Evolutionary conservation across 30 jellyfish, hydroid and myxozoan genomes (phyloP).

Genomic region (Morbakka virulenta): DNA sequence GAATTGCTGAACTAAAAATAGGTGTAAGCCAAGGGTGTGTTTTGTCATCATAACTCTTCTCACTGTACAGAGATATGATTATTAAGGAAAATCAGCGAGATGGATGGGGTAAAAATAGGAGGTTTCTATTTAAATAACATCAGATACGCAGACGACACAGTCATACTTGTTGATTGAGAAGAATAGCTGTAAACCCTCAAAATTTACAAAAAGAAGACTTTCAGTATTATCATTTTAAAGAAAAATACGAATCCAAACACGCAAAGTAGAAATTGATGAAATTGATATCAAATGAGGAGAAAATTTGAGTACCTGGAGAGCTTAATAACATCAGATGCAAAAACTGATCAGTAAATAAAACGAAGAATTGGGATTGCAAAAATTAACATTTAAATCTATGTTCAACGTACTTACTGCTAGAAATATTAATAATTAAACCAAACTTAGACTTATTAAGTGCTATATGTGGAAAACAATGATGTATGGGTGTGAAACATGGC

Average conservation of each 20-base stretch:
- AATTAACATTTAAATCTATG: slow-evolving; percentile 3
- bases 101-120: slow-evolving; percentile 20
- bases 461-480: slow-evolving; percentile 13
- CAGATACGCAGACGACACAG: slow-evolving; percentile 48
- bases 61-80: not conserved
- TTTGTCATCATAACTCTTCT: not conserved
- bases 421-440: slow-evolving; percentile 4
- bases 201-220: slow-evolving; percentile 1
- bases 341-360: not conserved
- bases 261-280: slow-evolving; percentile 3
- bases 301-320: slow-evolving; percentile 1
- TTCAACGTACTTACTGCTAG: not conserved
- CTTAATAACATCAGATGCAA: slow-evolving; percentile 10
- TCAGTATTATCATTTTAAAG: not conserved
- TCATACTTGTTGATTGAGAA: slow-evolving; percentile 20
- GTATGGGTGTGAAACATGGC: slow-evolving; percentile 44
- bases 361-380: slow-evolving; percentile 27
- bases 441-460: slow-evolving; percentile 23
- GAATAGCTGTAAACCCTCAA: slow-evolving; percentile 13
- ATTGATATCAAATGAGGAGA: slow-evolving; percentile 11
- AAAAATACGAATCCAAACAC: slow-evolving; percentile 2
- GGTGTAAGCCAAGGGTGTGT: not conserved
- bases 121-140: slow-evolving; percentile 13
- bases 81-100: not conserved
- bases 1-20: too few species aligned